Base-by-base conservation (phyloP, 2,113 vertebrate species). In the Ascaphus truei region DNA sequence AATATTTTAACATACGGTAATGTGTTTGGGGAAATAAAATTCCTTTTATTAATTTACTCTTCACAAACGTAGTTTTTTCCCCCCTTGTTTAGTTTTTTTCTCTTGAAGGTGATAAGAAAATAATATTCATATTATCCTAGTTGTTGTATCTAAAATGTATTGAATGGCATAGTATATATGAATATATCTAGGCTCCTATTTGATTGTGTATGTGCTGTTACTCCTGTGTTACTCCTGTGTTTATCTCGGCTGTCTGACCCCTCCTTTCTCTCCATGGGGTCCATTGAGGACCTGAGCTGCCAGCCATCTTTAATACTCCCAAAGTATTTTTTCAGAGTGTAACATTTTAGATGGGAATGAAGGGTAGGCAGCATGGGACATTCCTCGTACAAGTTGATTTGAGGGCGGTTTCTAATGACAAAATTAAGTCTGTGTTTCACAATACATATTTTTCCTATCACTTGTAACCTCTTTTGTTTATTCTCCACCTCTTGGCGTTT, bases 341-440 rank as follows among this genome's bases (percentile, higher is more conserved):
- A 56, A 71, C 52, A 61, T 26, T 52, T 39, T 22, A 52, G 30
- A 61, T 71, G 56, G 67, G 67, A 61, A 33, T 41, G 45, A 31
- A 57, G 33, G 67, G 67, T 61, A 71, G 67, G 57, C 30, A 50
- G 12, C 36, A 48, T 51, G 22, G n/a, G 27, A 36, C 37, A 60
- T 69, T 60, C 7, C 31, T 37, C 33, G 43, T 43, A 59, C 56
- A 61, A 33, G 47, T 23, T 36, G 48, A 57, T 58, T 68, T 56
- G 57, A 68, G 65, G 53, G 53, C 31, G 56, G 41, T 37, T 69
- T 69, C 55, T n/a, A n/a, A n/a, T n/a, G n/a, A n/a, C n/a, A n/a
- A n/a, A n/a, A n/a, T 69, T 47, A 60, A 68, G 33, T 51, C 55
- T 71, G 13, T 71, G 13, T 74, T 51, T 63, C 51, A 60, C 56